Evolutionary conservation across 2,797 vertebrate genomes (phyloP).

Genomic region (Phalloptychus januarius): DNA sequence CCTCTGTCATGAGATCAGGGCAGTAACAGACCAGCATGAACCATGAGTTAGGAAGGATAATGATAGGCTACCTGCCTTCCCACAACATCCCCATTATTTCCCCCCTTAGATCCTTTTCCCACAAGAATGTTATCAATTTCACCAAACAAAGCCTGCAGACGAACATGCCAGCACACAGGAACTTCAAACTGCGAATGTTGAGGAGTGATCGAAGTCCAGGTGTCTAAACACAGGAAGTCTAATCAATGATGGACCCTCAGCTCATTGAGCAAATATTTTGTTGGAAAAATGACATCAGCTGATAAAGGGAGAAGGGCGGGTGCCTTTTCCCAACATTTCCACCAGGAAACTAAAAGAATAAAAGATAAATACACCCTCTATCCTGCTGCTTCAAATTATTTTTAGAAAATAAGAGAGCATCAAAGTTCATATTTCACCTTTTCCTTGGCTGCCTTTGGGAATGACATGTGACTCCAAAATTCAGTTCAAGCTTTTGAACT

Average conservation of each 20-base stretch:
- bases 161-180: background rate
- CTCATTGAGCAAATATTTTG: slow-evolving; percentile 31
- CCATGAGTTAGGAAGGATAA: background rate
- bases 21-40: slow-evolving; percentile 3
- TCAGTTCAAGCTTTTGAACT: slow-evolving; percentile 16
- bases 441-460: slow-evolving; percentile 6
- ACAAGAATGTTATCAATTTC: background rate
- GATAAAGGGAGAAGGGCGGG: no score
- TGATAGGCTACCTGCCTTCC: background rate
- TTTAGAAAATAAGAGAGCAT: slow-evolving; percentile 9
- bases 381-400: slow-evolving; percentile 8
- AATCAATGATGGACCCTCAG: slow-evolving; percentile 10
- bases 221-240: background rate
- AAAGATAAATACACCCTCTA: background rate
- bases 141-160: slow-evolving; percentile 9
- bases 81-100: slow-evolving; percentile 7
- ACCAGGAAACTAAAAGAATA: slow-evolving; percentile 8
- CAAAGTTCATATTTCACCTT: slow-evolving; percentile 1
- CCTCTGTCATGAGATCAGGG: slow-evolving; percentile 42
- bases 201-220: slow-evolving; percentile 26
- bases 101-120: background rate
- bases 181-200: slow-evolving; percentile 7
- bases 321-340: background rate
- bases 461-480: slow-evolving; percentile 10
- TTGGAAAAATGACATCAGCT: slow-evolving; percentile 1